These are phyloP conservation scores for Lacanobia oleracea DNA, from an alignment of 2,888 invertebrate genomes.

Conservation along the genomic window DNA sequence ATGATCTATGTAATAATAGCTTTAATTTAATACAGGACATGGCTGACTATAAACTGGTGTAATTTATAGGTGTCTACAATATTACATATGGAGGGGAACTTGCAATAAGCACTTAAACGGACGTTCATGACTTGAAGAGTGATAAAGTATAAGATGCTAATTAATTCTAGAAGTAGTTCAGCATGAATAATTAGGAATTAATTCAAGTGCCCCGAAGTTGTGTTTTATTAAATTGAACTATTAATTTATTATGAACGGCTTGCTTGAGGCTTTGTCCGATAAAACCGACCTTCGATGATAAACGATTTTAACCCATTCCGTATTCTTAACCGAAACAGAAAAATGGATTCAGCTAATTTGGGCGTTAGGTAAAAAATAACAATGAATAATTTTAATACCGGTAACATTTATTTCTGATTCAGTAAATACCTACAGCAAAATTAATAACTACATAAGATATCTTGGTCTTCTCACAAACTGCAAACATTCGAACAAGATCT, in stretches of 20 bases:
- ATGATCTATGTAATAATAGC: conserved; percentile 51
- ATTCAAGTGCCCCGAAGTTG: conserved; percentile 22
- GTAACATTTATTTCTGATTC: not conserved
- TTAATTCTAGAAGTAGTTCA: conserved; percentile 29
- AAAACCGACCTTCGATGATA: conserved; percentile 23
- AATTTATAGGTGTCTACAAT: conserved; percentile 56
- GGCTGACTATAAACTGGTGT: conserved; percentile 43
- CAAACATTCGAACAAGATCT: conserved; percentile 14
- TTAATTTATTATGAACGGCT: conserved; percentile 21
- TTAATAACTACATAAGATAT: not conserved
- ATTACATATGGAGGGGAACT: conserved; percentile 32
- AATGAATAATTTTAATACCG: not conserved
- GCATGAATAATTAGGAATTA: conserved; percentile 34
- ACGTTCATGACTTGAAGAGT: conserved; percentile 18
- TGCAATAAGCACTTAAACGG: conserved; percentile 16
- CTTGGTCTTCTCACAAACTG: not conserved
- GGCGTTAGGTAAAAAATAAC: not conserved
- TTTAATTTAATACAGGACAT: conserved; percentile 52
- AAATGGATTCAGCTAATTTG: not conserved
- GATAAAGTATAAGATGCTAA: conserved; percentile 45
- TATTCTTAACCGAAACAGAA: not conserved
- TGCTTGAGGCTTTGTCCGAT: conserved; percentile 21
- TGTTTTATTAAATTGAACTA: conserved; percentile 32
- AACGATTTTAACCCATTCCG: not conserved
- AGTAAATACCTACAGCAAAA: not conserved